These are phyloP conservation scores for Cirrhinus molitorella DNA, from an alignment of 2,797 vertebrate genomes.

Conservation along the genomic window DNA sequence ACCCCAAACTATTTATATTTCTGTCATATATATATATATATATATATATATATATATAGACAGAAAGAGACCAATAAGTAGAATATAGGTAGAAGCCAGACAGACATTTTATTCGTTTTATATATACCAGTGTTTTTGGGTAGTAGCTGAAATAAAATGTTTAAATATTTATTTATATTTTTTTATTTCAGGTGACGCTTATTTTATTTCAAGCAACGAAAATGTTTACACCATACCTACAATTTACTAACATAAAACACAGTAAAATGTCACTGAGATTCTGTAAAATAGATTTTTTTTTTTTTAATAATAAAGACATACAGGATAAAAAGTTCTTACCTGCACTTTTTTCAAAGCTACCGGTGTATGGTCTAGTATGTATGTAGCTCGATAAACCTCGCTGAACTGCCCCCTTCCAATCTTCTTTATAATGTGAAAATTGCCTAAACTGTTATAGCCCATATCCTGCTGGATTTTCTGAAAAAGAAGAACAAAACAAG, in stretches of 20 bases:
- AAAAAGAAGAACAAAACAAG: slow-evolving; percentile 22
- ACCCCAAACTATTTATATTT: too few relatives aligned
- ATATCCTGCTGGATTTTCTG: slow-evolving; percentile 92
- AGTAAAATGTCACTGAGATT: too few relatives aligned
- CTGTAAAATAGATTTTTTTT: background rate
- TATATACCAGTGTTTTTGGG: too few relatives aligned
- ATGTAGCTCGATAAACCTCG: slow-evolving; percentile 94
- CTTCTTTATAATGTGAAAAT: slow-evolving; percentile 97
- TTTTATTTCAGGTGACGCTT: too few relatives aligned
- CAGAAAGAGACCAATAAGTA: too few relatives aligned
- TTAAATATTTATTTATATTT: too few relatives aligned
- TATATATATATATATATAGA: too few relatives aligned
- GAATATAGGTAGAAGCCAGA: too few relatives aligned
- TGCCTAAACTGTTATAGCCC: slow-evolving; percentile 92
- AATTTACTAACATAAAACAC: background rate
- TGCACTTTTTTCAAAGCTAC: slow-evolving; percentile 98
- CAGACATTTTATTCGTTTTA: too few relatives aligned
- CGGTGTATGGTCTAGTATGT: slow-evolving; percentile 90
- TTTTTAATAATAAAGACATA: background rate
- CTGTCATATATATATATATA: too few relatives aligned
- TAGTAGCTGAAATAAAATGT: too few relatives aligned
- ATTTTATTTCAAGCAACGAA: too few relatives aligned
- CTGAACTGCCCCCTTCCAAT: slow-evolving; percentile 98
- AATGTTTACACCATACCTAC: background rate
- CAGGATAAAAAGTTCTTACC: slow-evolving; percentile 76